Evolutionary conservation across 1,140 invertebrate species (phyloP).

Genomic region (Papilio glaucus): DNA sequence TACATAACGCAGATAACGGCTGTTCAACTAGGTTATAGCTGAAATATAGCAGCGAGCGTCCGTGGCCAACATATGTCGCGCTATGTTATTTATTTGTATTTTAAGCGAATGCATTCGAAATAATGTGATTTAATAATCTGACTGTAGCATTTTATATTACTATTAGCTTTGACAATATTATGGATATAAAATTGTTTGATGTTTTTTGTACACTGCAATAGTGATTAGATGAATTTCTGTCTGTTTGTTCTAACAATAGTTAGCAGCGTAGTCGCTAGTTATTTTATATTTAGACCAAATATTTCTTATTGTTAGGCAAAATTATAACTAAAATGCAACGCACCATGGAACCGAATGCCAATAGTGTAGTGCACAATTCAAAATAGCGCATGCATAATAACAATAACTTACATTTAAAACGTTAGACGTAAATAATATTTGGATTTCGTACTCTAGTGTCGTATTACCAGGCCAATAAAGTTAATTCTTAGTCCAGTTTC

Average conservation of each 20-base stretch:
- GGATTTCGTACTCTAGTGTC: background rate
- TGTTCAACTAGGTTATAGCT: constrained; percentile 5
- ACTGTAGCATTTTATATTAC: background rate
- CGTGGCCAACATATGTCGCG: background rate
- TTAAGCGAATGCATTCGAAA: background rate
- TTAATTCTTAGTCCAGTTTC: background rate
- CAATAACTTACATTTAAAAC: background rate
- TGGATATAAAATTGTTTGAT: no score
- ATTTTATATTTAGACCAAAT: no score
- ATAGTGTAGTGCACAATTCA: background rate
- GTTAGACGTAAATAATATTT: background rate
- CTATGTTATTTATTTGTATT: constrained; percentile 10
- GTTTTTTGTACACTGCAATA: no score
- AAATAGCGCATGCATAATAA: background rate
- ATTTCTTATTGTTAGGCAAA: no score
- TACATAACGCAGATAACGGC: constrained; percentile 4
- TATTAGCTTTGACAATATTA: no score
- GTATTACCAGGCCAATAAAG: background rate
- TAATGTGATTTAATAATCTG: background rate
- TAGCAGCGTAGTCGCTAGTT: no score
- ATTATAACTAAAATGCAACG: background rate
- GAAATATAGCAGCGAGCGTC: background rate
- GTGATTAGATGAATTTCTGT: no score
- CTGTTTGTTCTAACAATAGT: no score
- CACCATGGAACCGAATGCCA: background rate